Evolutionary conservation across 2,797 vertebrate genomes (phyloP), one percentile per base, ranked within the genome.

Genomic region (Lutjanus argentimaculatus): DNA sequence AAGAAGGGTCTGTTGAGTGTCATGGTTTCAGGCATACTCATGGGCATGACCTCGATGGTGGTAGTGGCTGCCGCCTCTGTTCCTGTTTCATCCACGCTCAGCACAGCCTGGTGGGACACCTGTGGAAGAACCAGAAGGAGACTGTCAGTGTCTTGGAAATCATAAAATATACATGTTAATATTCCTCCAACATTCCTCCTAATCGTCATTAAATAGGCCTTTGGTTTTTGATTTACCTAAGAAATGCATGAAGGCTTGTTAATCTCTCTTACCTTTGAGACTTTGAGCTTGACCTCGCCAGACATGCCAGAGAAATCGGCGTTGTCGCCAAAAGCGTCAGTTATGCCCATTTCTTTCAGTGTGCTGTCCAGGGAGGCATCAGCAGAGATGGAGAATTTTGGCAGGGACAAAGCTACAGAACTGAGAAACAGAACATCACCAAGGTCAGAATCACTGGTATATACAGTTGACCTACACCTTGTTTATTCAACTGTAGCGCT

Each of bases 81-180:
- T 80, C 97, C 98, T 7, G 92, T 97, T 91, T 99, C 97, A 21
- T 98, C 95, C 30, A 98, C 96, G 3, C 96, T 97, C 73, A 98
- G 95, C 72, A 95, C 91, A 1, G 97, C 96, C 90, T 97, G 92
- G 85, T 98, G 97, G 74, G 97, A 85, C 65, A 97, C 91, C 98
- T 99, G 84, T 65, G 57, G 83, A 74, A 25, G 55, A 56, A 77
- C 1, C 49, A 48, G 43, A 36, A 67, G 59, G 51, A 63, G 16
- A 40, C 4, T 7, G n/a, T 73, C 14, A 45, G 16, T 0, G 17
- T 48, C 42, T 8, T 43, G 42, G 42, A 43, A 43, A 43, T 36
- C 30, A 36, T 36, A 4, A 10, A 43, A 1, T 42, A 25, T 25
- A 6, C 8, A 22, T 19, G 19, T 36, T 59, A 21, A 55, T 46